phyloP scores from a whole-genome alignment of 2,888 invertebrate species.

The Strigamia transsilvanica region DNA sequence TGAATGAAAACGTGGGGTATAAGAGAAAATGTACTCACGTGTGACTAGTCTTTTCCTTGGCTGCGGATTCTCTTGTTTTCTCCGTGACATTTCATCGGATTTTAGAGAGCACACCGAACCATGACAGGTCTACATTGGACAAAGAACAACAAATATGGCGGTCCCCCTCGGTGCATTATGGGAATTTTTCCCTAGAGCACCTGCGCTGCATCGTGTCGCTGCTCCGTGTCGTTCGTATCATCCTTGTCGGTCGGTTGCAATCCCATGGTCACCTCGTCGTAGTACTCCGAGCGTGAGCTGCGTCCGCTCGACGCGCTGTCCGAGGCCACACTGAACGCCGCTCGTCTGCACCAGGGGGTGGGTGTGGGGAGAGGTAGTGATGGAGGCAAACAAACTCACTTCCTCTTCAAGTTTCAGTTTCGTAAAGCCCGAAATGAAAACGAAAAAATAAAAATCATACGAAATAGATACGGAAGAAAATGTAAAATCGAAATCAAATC shows the following conservation, averaged over 20 bases:
- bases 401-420: conserved; percentile 49
- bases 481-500: not conserved
- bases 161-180: conserved; percentile 56
- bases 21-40: conserved; percentile 60
- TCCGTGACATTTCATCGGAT: conserved; percentile 61
- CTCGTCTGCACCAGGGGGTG: conserved; percentile 40
- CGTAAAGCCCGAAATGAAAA: not conserved
- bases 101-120: conserved; percentile 55
- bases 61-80: conserved; percentile 65
- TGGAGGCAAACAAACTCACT: conserved; percentile 36
- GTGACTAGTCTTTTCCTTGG: conserved; percentile 64
- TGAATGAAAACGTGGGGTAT: conserved; percentile 49
- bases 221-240: conserved; percentile 51
- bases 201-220: conserved; percentile 55
- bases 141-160: conserved; percentile 58
- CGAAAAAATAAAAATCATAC: not conserved
- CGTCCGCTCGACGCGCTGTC: conserved; percentile 40
- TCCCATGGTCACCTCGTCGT: conserved; percentile 51
- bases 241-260: conserved; percentile 48
- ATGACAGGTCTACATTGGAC: conserved; percentile 57
- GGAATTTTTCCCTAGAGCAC: conserved; percentile 56
- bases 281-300: conserved; percentile 43
- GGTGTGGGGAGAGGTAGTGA: not conserved
- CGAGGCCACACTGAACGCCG: conserved; percentile 40
- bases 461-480: not conserved